A percentile compares a stretch with the other conserved stretches of the same genome.
These are phyloP conservation scores for Desoria tigrina DNA, from an alignment of 2,888 invertebrate genomes.

Conservation along the genomic window DNA sequence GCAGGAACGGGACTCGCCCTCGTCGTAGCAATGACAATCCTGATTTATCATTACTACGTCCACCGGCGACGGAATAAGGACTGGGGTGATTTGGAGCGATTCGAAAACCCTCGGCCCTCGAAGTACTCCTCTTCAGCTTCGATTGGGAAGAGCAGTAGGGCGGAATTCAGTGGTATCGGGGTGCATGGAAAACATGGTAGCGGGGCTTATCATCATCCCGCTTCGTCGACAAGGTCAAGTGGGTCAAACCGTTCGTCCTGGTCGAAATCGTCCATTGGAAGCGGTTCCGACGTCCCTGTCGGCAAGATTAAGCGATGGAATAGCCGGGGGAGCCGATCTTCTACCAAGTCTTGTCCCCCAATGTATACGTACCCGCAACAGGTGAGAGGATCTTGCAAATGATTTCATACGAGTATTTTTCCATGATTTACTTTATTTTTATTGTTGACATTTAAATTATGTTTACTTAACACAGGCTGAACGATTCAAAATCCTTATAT, in stretches of 20 bases:
- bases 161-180: background rate
- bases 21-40: conserved; percentile 67
- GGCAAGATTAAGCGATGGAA: conserved; percentile 48
- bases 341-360: conserved; percentile 52
- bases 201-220: background rate
- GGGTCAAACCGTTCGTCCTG: conserved; percentile 18
- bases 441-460: background rate
- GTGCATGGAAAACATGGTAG: conserved; percentile 12
- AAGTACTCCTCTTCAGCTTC: conserved; percentile 45
- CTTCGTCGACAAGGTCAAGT: conserved; percentile 13
- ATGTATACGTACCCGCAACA: conserved; percentile 52
- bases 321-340: conserved; percentile 48
- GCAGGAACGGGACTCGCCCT: conserved; percentile 62
- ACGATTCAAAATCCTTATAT: too few relatives aligned
- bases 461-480: too few relatives aligned
- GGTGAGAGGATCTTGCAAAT: conserved; percentile 43
- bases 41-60: conserved; percentile 68
- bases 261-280: conserved; percentile 25
- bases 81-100: conserved; percentile 65
- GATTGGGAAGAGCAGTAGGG: background rate
- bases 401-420: background rate
- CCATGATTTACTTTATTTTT: background rate
- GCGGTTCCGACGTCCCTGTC: conserved; percentile 24
- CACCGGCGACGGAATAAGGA: conserved; percentile 63
- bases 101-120: conserved; percentile 42